phyloP scores from a whole-genome alignment of 2,797 vertebrate species.

The Thunnus albacares region DNA sequence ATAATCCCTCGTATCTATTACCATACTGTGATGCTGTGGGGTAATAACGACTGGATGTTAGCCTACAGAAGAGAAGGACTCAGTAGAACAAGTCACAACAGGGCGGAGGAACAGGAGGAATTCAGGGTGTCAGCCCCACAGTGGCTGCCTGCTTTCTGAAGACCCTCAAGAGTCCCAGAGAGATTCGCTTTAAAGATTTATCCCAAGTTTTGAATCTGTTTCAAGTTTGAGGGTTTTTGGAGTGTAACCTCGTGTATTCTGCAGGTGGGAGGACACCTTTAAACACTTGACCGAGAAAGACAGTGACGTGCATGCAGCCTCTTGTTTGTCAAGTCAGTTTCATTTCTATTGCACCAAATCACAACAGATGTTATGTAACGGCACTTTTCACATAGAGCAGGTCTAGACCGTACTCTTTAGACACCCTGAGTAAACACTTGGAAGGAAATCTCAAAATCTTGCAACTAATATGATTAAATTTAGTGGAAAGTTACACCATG shows the following conservation, averaged over 20 bases:
- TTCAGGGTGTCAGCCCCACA: background rate
- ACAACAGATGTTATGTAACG: no score
- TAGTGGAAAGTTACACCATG: background rate
- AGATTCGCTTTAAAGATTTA: background rate
- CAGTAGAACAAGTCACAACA: conserved; percentile 65
- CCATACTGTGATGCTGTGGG: background rate
- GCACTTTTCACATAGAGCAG: no score
- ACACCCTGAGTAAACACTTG: no score
- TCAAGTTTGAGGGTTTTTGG: background rate
- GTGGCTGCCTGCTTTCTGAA: background rate
- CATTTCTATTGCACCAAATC: no score
- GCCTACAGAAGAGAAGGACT: background rate
- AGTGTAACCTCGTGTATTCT: no score
- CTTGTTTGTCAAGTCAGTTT: background rate
- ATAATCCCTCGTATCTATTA: background rate
- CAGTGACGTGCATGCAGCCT: background rate
- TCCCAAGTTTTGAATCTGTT: background rate
- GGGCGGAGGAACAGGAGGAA: conserved; percentile 48
- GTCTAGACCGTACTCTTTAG: no score
- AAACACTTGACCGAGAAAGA: background rate
- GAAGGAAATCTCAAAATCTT: background rate
- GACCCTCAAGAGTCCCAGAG: background rate
- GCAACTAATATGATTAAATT: background rate
- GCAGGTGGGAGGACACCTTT: background rate
- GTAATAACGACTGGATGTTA: background rate